Conservation (phyloP, 2,113 vertebrate species). For the Nothobranchius furzeri region DNA sequence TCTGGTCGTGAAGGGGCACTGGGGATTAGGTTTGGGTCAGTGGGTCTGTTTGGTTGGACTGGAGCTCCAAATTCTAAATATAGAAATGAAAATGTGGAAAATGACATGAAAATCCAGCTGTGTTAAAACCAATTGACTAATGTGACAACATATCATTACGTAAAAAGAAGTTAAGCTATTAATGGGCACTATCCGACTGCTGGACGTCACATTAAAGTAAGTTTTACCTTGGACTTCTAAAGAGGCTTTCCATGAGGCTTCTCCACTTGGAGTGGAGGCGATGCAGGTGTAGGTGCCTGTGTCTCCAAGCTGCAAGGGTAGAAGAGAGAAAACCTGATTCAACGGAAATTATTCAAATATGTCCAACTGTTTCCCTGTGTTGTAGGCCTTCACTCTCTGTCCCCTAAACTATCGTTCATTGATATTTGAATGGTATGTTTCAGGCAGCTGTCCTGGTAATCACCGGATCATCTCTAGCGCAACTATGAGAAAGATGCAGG, state of each 20-base stretch:
- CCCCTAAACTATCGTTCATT: conserved; percentile 23
- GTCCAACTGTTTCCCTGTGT: not conserved
- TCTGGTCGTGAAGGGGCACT: conserved; percentile 95
- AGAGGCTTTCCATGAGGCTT: conserved; percentile 94
- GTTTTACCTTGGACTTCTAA: conserved; percentile 93
- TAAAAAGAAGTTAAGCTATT: not conserved
- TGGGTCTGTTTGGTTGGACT: conserved; percentile 92
- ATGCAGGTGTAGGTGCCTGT: conserved; percentile 94
- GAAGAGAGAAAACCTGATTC: conserved; percentile 12
- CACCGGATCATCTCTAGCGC: conserved; percentile 43
- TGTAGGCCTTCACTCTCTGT: not conserved
- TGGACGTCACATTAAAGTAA: too few relatives aligned
- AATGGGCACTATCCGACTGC: not conserved
- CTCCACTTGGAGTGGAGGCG: conserved; percentile 93
- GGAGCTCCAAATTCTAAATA: conserved; percentile 90
- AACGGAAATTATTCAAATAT: conserved; percentile 36
- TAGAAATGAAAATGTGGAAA: conserved; percentile 8
- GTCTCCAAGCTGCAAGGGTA: conserved; percentile 86
- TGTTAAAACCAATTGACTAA: not conserved
- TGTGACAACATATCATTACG: not conserved
- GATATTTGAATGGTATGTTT: conserved; percentile 37
- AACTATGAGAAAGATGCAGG: conserved; percentile 42
- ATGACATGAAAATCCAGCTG: not conserved
- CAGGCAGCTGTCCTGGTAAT: conserved; percentile 58
- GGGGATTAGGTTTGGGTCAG: conserved; percentile 96